phyloP scores from a whole-genome alignment of 1,140 invertebrate species.

The Himalopsyche phryganea region DNA sequence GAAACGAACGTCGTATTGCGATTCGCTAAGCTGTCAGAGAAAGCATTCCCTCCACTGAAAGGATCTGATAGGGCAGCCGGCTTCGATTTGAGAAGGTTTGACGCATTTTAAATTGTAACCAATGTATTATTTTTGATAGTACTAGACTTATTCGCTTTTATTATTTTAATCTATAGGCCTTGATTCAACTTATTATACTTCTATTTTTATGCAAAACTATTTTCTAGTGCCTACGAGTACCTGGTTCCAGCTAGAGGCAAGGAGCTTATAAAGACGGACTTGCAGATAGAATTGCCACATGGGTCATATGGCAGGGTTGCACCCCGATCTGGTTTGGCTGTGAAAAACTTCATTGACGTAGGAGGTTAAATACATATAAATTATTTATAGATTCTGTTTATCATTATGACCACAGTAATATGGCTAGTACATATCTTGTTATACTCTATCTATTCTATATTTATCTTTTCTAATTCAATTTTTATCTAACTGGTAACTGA shows the following conservation, averaged over 20 bases:
- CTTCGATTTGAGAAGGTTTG: slow-evolving; percentile 83
- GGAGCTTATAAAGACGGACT: slow-evolving; percentile 83
- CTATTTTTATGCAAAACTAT: slow-evolving; percentile 11
- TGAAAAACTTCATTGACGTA: slow-evolving; percentile 95
- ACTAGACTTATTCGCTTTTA: neutral
- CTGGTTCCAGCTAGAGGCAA: slow-evolving; percentile 81
- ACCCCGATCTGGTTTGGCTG: slow-evolving; percentile 91
- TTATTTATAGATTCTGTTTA: too few species aligned
- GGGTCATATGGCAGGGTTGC: slow-evolving; percentile 95
- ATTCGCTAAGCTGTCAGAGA: slow-evolving; percentile 73
- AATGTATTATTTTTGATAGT: neutral
- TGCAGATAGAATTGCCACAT: slow-evolving; percentile 80
- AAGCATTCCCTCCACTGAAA: slow-evolving; percentile 77
- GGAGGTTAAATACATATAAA: too few species aligned
- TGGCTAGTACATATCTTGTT: too few species aligned
- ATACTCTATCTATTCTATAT: too few species aligned
- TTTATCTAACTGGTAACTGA: too few species aligned
- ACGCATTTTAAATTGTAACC: neutral
- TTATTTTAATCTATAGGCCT: neutral
- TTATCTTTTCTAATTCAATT: too few species aligned
- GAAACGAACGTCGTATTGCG: slow-evolving; percentile 52
- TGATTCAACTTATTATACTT: neutral
- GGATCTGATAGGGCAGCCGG: slow-evolving; percentile 86
- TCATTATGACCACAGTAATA: too few species aligned
- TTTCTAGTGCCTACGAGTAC: slow-evolving; percentile 81